phyloP scores from a whole-genome alignment of 2,888 invertebrate genomes.

The Hylaea fasciaria region DNA sequence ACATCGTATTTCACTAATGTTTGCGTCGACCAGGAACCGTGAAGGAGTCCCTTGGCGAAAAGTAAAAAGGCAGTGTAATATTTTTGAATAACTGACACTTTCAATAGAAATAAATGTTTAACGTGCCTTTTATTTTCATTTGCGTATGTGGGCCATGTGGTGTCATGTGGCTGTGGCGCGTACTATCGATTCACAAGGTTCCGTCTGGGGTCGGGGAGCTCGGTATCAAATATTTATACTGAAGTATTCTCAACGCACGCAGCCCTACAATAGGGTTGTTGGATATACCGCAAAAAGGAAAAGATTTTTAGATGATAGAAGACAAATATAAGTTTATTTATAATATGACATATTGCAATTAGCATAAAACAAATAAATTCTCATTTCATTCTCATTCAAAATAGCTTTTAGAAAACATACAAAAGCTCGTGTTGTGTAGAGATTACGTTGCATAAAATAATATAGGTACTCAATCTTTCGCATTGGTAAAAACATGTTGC shows the following conservation, averaged over 20 bases:
- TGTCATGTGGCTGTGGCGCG: constrained; percentile 56
- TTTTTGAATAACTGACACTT: constrained; percentile 11
- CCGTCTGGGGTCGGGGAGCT: constrained; percentile 48
- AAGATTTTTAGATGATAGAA: background rate
- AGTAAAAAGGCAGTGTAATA: constrained; percentile 5
- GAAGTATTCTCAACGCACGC: constrained; percentile 55
- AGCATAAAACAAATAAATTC: background rate
- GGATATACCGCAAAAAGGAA: no score
- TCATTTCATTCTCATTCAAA: constrained; percentile 1
- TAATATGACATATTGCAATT: no score
- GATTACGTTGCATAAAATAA: constrained; percentile 8
- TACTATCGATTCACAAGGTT: constrained; percentile 63
- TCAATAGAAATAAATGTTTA: constrained; percentile 24
- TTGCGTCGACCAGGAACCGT: background rate
- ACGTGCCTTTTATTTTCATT: constrained; percentile 29
- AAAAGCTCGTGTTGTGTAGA: constrained; percentile 4
- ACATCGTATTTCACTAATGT: no score
- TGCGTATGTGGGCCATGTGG: constrained; percentile 41
- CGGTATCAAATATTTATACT: constrained; percentile 71
- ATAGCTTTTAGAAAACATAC: background rate
- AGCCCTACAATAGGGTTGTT: constrained; percentile 36
- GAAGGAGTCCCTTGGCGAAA: constrained; percentile 2
- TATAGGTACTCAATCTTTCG: background rate
- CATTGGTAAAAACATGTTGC: constrained; percentile 10
- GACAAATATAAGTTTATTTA: background rate